phyloP scores from a whole-genome alignment of 2,113 vertebrate genomes.

The Eulemur macaco region DNA sequence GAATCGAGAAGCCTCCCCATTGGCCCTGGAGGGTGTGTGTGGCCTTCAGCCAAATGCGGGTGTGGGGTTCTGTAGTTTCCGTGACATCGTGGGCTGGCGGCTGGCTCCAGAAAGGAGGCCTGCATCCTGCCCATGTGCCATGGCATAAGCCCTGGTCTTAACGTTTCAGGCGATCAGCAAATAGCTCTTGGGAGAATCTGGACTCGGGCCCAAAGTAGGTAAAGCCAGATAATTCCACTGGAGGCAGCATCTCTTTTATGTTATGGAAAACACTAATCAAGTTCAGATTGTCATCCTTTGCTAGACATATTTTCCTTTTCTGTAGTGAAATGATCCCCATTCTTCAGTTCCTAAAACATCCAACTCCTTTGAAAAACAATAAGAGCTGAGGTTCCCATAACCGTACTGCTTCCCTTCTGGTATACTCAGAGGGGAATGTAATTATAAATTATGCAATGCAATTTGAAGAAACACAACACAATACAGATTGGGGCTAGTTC shows the following conservation, averaged over 20 bases:
- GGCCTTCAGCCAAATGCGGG: neutral
- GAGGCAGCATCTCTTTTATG: neutral
- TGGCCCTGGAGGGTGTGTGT: neutral
- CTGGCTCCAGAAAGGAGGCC: neutral
- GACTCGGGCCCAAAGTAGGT: conserved; percentile 46
- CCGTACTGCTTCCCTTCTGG: conserved; percentile 50
- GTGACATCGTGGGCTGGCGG: neutral
- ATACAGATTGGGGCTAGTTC: conserved; percentile 46
- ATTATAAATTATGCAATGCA: conserved; percentile 42
- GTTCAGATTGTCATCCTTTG: neutral
- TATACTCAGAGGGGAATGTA: conserved; percentile 34
- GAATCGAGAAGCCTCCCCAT: neutral
- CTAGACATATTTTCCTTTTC: conserved; percentile 28
- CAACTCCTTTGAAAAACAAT: neutral
- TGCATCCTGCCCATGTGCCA: neutral
- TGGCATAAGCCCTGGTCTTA: conserved; percentile 16
- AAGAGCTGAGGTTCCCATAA: neutral
- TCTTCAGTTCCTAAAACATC: conserved; percentile 4
- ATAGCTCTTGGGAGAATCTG: conserved; percentile 44
- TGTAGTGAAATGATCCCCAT: neutral
- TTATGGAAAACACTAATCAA: conserved; percentile 22
- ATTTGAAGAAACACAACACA: conserved; percentile 62
- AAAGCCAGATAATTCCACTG: conserved; percentile 23
- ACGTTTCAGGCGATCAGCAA: conserved; percentile 3
- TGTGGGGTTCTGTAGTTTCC: neutral